Evolutionary conservation across 2,797 vertebrate species (phyloP).

Genomic region (Sorex maritimensis): DNA sequence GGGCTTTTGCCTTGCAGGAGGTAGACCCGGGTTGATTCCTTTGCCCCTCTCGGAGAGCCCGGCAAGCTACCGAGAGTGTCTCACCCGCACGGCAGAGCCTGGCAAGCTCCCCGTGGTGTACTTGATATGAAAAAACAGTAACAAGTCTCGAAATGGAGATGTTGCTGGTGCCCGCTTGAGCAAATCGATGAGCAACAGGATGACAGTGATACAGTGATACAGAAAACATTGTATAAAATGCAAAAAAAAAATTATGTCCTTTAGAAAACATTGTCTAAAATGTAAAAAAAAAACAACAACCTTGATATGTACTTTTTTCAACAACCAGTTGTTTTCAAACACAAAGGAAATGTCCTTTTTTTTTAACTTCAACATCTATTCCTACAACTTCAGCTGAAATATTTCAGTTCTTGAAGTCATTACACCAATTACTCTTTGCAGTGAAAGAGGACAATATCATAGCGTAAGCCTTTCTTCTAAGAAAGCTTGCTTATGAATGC

Average conservation of each 20-base stretch:
- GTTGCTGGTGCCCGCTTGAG: too few species aligned
- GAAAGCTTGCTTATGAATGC: not conserved
- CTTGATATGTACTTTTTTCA: conserved; percentile 51
- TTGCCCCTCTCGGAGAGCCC: too few species aligned
- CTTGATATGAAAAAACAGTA: too few species aligned
- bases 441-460: not conserved
- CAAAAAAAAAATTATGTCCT: not conserved
- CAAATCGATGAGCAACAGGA: too few species aligned
- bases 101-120: too few species aligned
- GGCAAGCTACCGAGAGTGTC: too few species aligned
- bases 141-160: too few species aligned
- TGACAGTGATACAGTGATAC: too few species aligned
- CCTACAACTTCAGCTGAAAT: not conserved
- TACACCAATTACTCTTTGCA: not conserved
- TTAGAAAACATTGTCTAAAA: conserved; percentile 17
- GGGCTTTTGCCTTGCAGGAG: too few species aligned
- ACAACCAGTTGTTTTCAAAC: conserved; percentile 43
- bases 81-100: too few species aligned
- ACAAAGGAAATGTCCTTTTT: not conserved
- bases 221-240: too few species aligned
- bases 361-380: conserved; percentile 5
- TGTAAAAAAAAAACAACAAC: conserved; percentile 30
- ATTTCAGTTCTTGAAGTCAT: conserved; percentile 1
- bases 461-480: not conserved
- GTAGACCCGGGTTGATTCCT: too few species aligned